Conservation (phyloP, 1,140 invertebrate genomes). For the Teleogryllus occipitalis region DNA sequence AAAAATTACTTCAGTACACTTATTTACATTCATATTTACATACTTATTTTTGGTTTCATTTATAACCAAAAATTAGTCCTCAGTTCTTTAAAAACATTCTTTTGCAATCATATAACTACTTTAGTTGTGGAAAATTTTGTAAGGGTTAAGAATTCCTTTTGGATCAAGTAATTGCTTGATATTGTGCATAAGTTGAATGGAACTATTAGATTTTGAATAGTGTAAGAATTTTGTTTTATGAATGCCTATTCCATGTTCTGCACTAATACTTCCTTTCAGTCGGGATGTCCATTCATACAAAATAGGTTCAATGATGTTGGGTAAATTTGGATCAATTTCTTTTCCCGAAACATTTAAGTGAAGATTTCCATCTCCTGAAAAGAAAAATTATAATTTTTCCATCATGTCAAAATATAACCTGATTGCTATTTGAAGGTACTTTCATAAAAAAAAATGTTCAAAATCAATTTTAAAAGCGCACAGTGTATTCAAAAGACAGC, state of each 20-base stretch:
- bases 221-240: slow-evolving; percentile 79
- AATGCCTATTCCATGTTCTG: slow-evolving; percentile 92
- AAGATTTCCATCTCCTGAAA: slow-evolving; percentile 76
- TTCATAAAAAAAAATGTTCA: no score
- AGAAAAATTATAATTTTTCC: background rate
- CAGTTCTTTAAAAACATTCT: no score
- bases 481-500: no score
- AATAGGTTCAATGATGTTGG: slow-evolving; percentile 74
- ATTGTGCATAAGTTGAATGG: slow-evolving; percentile 71
- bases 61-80: no score
- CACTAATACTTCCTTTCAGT: slow-evolving; percentile 80
- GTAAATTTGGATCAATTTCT: slow-evolving; percentile 58
- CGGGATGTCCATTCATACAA: slow-evolving; percentile 80
- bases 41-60: no score
- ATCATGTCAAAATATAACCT: no score
- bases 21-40: no score
- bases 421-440: no score
- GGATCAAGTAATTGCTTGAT: slow-evolving; percentile 86
- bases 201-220: slow-evolving; percentile 67
- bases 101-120: no score
- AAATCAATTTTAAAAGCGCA: no score
- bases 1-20: no score
- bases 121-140: slow-evolving; percentile 67
- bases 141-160: slow-evolving; percentile 89
- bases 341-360: slow-evolving; percentile 78